Base-by-base conservation (phyloP, 2,113 vertebrate genomes). In the Leptodactylus fuscus region DNA sequence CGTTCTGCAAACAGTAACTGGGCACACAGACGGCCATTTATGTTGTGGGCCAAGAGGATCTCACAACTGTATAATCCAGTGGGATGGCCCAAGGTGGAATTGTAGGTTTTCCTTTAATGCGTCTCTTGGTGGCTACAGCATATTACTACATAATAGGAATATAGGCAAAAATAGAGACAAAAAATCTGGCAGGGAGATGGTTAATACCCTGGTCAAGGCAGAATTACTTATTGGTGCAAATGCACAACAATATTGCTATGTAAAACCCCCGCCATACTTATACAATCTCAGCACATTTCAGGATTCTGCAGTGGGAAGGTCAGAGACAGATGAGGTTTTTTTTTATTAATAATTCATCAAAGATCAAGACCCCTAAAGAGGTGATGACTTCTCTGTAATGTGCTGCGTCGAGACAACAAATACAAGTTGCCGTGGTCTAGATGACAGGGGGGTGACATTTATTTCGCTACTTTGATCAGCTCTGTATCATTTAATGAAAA, bases 391-490 rank as follows among this genome's bases (percentile, higher is more conserved):
- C 16, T 32, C 29, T 69, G 32, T 38, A 69, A 38, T 36, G 65
- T 11, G 34, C 18, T 69, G 32, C n/a, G 20, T 69, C 32, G 3
- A 36, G 32, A 69, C 65, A 69, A 69, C 34, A 69, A 69, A 69
- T 22, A 80, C 44, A 60, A 60, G n/a, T 62, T 60, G 44, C 36
- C 34, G 1, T 27, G 32, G 2, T 80, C 53, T 29, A 18, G 44
- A 18, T 80, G 53, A 62, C 36, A 60, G 38, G 77, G 77, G 36
- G 62, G 53, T 62, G 53, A 62, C 77, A 62, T 80, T 80, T 80
- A 80, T 80, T 80, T 80, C 2, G 77, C 24, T 80, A 80, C 77
- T 80, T 80, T 80, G 36, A 80, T 80, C 77, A 60, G 29, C 32
- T 34, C 77, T 80, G 77, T 60, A 34, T 80, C 53, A 41, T 79